These are phyloP conservation scores for Tretioscincus oriximinensis DNA, from an alignment of 2,113 vertebrate genomes.

Conservation along the genomic window DNA sequence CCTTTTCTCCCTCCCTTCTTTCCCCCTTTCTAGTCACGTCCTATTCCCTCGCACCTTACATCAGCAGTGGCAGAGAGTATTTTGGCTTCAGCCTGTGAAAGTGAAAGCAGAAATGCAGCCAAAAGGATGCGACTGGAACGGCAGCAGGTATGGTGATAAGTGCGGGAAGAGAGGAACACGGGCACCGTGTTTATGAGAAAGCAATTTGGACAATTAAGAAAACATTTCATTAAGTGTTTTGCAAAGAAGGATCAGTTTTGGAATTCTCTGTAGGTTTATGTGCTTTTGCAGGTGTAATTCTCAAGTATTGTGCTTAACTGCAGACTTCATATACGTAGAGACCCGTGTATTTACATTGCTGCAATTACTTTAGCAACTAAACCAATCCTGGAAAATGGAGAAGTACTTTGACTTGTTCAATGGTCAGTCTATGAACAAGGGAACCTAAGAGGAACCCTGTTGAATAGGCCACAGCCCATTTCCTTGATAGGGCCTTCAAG, in stretches of 20 bases:
- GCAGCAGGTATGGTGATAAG: slow-evolving; percentile 76
- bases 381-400: too few relatives aligned
- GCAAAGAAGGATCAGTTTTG: slow-evolving; percentile 21
- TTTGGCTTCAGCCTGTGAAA: slow-evolving; percentile 85
- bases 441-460: too few relatives aligned
- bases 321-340: too few relatives aligned
- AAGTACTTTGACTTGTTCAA: too few relatives aligned
- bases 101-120: slow-evolving; percentile 84
- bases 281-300: neutral
- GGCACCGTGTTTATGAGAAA: slow-evolving; percentile 35
- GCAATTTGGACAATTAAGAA: slow-evolving; percentile 2
- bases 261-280: slow-evolving; percentile 25
- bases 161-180: slow-evolving; percentile 15
- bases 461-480: too few relatives aligned
- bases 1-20: slow-evolving; percentile 33
- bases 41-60: slow-evolving; percentile 87
- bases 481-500: too few relatives aligned
- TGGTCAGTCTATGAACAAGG: too few relatives aligned
- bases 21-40: slow-evolving; percentile 79
- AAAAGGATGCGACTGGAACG: slow-evolving; percentile 85
- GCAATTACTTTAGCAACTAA: too few relatives aligned
- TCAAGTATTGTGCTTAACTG: neutral
- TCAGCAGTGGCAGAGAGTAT: slow-evolving; percentile 88
- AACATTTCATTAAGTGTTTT: slow-evolving; percentile 28
- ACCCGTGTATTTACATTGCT: too few relatives aligned